phyloP scores from a whole-genome alignment of 92 coral and sea anemone genomes.

The Palythoa caribaeorum region DNA sequence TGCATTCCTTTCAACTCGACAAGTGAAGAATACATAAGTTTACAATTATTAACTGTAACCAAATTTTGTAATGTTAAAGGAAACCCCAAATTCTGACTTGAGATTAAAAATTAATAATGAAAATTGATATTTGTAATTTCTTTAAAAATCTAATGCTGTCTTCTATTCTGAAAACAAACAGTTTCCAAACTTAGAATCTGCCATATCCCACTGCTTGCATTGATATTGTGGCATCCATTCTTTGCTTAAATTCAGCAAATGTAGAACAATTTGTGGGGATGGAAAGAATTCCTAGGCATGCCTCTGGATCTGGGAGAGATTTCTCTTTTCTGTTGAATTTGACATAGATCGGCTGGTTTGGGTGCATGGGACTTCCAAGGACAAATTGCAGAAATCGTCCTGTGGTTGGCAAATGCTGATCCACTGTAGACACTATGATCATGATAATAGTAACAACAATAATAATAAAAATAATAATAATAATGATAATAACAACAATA shows the following conservation, averaged over 20 bases:
- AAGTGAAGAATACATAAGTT: too few species aligned
- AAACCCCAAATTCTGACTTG: too few species aligned
- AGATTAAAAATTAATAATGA: too few species aligned
- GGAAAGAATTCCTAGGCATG: conserved; percentile 55
- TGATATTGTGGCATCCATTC: conserved; percentile 40
- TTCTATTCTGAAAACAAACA: not conserved
- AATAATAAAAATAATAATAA: too few species aligned
- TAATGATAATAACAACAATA: too few species aligned
- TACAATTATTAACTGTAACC: too few species aligned
- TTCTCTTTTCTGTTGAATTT: conserved; percentile 52
- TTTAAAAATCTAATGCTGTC: too few species aligned
- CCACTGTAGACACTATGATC: conserved; percentile 30
- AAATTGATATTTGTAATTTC: not conserved
- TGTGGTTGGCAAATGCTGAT: conserved; percentile 37
- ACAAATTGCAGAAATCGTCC: conserved; percentile 63
- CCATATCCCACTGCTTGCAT: conserved; percentile 62
- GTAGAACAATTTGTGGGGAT: conserved; percentile 43
- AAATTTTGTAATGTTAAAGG: too few species aligned
- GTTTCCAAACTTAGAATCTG: conserved; percentile 19
- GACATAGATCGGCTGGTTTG: conserved; percentile 47
- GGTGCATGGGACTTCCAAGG: conserved; percentile 41
- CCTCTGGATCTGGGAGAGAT: conserved; percentile 61
- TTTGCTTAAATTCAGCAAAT: conserved; percentile 39
- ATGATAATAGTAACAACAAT: not conserved
- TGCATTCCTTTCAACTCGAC: too few species aligned